A percentile compares a stretch with the other conserved stretches of the same genome.
Conservation (phyloP, 2,113 vertebrate species). For the Dromas ardeola region DNA sequence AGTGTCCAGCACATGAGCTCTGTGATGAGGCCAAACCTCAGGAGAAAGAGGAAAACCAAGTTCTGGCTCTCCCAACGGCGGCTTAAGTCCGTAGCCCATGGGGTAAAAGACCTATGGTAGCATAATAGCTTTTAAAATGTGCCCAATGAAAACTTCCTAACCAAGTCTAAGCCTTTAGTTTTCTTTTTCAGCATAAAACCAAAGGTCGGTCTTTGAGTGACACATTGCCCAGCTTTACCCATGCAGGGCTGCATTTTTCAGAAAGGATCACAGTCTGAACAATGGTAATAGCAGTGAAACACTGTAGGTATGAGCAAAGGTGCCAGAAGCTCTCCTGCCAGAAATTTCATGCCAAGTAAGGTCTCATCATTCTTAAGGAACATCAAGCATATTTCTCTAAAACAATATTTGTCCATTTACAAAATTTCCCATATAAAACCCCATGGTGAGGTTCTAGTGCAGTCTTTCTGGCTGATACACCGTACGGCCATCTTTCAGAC, state of each 20-base stretch:
- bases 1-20: rapidly evolving
- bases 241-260: neutral
- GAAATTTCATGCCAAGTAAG: neutral
- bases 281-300: neutral
- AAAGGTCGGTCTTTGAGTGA: neutral
- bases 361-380: neutral
- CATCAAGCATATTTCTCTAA: neutral
- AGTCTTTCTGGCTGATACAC: neutral
- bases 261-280: neutral
- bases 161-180: neutral
- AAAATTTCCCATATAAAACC: neutral
- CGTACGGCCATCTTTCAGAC: neutral
- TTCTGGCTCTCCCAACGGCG: rapidly evolving
- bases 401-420: neutral
- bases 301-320: rapidly evolving
- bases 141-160: neutral
- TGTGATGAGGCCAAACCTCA: neutral
- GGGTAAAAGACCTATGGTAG: neutral
- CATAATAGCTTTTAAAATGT: neutral
- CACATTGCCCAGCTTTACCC: neutral
- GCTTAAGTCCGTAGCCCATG: neutral
- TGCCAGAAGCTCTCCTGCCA: neutral
- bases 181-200: neutral
- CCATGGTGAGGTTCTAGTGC: neutral
- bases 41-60: neutral